Conservation (phyloP, 2,113 vertebrate genomes). For the Rhea pennata region DNA sequence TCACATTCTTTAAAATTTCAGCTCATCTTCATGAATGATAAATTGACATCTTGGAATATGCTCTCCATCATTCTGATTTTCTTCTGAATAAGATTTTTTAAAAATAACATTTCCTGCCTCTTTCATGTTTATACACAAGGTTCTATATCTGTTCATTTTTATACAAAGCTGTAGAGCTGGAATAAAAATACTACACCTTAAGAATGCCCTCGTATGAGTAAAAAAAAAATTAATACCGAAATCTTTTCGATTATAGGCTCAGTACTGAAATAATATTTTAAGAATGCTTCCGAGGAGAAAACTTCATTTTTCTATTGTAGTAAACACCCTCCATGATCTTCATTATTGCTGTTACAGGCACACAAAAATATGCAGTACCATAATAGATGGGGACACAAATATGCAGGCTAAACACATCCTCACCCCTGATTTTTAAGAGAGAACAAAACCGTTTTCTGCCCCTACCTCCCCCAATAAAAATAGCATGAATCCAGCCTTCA, state of each 20-base stretch:
- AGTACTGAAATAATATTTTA: not conserved
- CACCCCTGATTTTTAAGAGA: not conserved
- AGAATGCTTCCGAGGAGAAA: not conserved
- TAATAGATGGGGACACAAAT: conserved; percentile 14
- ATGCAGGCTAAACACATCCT: not conserved
- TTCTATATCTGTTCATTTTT: not conserved
- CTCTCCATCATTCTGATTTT: conserved; percentile 23
- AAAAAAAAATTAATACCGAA: not conserved
- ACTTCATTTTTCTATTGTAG: conserved; percentile 25
- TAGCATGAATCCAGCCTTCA: not conserved
- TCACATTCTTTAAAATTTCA: conserved; percentile 48
- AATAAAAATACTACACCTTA: not conserved
- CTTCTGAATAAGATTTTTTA: not conserved
- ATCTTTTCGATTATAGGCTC: not conserved
- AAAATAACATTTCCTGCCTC: not conserved
- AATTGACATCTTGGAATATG: conserved; percentile 30
- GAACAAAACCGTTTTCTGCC: conserved; percentile 20
- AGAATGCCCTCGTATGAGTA: not conserved
- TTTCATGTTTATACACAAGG: not conserved
- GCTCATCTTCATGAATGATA: conserved; percentile 33
- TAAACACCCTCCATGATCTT: conserved; percentile 59
- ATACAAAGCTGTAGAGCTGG: not conserved
- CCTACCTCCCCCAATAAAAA: not conserved
- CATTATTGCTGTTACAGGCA: conserved; percentile 7
- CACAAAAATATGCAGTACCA: conserved; percentile 62